These are phyloP conservation scores for Cheilinus undulatus DNA, from an alignment of 2,113 vertebrate species.

Conservation along the genomic window DNA sequence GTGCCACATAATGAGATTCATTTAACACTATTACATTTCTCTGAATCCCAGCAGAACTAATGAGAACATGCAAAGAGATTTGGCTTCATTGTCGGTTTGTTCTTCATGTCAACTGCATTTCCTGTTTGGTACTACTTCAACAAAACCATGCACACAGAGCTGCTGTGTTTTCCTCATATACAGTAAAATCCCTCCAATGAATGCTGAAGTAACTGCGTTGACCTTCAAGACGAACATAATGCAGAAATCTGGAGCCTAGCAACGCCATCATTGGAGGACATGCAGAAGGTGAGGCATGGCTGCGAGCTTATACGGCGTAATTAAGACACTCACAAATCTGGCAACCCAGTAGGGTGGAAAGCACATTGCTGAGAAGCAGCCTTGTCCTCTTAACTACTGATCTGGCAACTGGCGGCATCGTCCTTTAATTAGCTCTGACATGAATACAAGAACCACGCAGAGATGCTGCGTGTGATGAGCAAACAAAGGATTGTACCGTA, in stretches of 20 bases:
- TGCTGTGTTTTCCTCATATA: neutral
- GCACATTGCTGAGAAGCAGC: slow-evolving; percentile 48
- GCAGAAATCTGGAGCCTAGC: slow-evolving; percentile 23
- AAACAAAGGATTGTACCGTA: slow-evolving; percentile 59
- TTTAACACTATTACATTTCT: too few species aligned
- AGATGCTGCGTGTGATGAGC: slow-evolving; percentile 56
- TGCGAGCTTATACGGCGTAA: slow-evolving; percentile 32
- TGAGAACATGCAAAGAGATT: too few species aligned
- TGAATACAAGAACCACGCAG: slow-evolving; percentile 51
- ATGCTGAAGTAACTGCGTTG: neutral
- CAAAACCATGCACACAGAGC: neutral
- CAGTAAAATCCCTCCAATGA: slow-evolving; percentile 1
- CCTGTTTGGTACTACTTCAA: neutral
- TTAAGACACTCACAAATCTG: slow-evolving; percentile 64
- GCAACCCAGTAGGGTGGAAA: slow-evolving; percentile 62
- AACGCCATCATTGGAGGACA: slow-evolving; percentile 40
- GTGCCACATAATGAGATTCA: too few species aligned
- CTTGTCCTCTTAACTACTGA: slow-evolving; percentile 58
- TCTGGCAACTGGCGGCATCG: slow-evolving; percentile 51
- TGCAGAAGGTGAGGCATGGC: slow-evolving; percentile 51
- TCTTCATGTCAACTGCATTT: neutral
- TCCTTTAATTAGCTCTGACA: slow-evolving; percentile 72
- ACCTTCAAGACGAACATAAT: slow-evolving; percentile 20
- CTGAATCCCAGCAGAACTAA: too few species aligned
- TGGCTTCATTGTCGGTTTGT: neutral